phyloP scores from a whole-genome alignment of 1,140 invertebrate genomes.

The Heliconius himera region DNA sequence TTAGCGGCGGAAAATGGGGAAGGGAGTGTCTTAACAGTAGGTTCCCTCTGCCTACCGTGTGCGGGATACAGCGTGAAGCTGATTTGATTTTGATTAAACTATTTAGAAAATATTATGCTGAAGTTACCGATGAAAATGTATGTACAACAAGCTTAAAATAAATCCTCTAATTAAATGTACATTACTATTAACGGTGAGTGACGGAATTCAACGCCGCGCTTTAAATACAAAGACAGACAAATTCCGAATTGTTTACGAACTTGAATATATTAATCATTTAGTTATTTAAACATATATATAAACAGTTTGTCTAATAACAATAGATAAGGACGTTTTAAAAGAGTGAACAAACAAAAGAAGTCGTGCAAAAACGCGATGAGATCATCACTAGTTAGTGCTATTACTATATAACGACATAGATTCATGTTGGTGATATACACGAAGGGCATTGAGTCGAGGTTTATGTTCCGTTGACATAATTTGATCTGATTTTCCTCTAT shows the following conservation, averaged over 20 bases:
- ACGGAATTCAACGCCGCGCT: no score
- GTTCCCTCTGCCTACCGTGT: no score
- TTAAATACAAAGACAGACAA: not conserved
- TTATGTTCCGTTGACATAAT: not conserved
- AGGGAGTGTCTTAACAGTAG: no score
- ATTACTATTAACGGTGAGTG: no score
- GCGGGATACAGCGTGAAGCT: no score
- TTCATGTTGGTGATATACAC: not conserved
- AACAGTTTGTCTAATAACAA: not conserved
- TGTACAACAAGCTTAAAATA: no score
- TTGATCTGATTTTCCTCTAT: conserved; percentile 12
- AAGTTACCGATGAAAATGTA: no score
- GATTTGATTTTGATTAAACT: no score
- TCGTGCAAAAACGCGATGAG: conserved; percentile 68
- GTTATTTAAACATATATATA: not conserved
- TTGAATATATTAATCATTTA: not conserved
- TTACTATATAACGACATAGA: conserved; percentile 22
- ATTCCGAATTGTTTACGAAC: not conserved
- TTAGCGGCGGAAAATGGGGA: no score
- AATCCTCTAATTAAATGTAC: no score
- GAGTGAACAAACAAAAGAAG: conserved; percentile 35
- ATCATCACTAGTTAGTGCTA: conserved; percentile 54
- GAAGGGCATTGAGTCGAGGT: conserved; percentile 15
- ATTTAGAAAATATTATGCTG: no score
- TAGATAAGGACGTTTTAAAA: conserved; percentile 19